Base-by-base conservation (phyloP, 2,113 vertebrate species). In the Elgaria multicarinata region DNA sequence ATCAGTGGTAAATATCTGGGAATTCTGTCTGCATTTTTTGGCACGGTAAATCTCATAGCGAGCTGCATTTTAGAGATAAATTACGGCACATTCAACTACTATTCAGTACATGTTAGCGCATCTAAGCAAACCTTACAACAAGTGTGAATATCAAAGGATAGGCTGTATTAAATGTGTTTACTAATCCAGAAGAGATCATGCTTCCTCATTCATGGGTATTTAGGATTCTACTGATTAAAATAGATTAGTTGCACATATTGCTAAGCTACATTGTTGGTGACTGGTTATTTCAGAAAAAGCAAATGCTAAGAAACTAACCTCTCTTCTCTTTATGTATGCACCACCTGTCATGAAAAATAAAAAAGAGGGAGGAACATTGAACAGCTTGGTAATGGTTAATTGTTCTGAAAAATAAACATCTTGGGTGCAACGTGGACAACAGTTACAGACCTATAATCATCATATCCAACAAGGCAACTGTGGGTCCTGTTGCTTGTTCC, bases 1-100 rank as follows among this genome's bases (percentile, higher is more conserved):
- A 95, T 87, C 95, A 95, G 93, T 95, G 94, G 95, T 95, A 96
- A 97, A 97, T 97, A 95, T 95, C 96, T 97, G 92, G 94, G 95
- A 97, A 98, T 97, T 96, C 92, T 96, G 89, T 91, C 89, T 94
- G 90, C 90, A 92, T 91, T 97, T 93, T 95, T 98, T 76, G 95
- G 90, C 96, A 95, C 90, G 78, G 74, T 93, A 93, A 94, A 93
- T 94, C 87, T 95, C 90, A 92, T 39, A 85, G 92, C 93, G 77
- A 78, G 86, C 89, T 93, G 72, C 91, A 94, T 93, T n/a, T 87
- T 92, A 89, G 88, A 94, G 89, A 78, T 86, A 94, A 95, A 91
- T 87, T 83, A 85, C 9, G 5, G 72, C 87, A 67, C 55, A 31
- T 91, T 90, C 85, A 81, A 6, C 64, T 95, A 77, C 89, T 71